phyloP scores from a whole-genome alignment of 2,888 invertebrate genomes.

The Priocnemis perturbator region DNA sequence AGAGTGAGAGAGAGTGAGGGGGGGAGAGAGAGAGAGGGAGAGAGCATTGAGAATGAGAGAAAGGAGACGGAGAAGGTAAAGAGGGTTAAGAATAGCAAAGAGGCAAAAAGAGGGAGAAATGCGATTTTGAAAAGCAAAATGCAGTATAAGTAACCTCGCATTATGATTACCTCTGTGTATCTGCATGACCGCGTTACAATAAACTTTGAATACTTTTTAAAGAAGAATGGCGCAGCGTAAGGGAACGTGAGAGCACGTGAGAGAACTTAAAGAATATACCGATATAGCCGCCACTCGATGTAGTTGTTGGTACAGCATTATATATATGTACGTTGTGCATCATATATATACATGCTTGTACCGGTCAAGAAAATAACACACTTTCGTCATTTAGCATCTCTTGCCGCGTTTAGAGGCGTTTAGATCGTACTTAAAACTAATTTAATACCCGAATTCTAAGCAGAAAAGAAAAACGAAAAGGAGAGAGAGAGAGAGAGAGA shows the following conservation, averaged over 20 bases:
- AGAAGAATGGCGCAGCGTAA: not conserved
- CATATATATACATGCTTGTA: not conserved
- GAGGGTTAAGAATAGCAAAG: not conserved
- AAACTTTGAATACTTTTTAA: constrained; percentile 35
- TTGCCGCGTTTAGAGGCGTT: constrained; percentile 29
- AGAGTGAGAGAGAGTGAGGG: constrained; percentile 15
- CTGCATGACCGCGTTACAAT: constrained; percentile 37
- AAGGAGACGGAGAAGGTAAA: not conserved
- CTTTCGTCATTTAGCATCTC: constrained; percentile 28
- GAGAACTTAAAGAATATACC: not conserved
- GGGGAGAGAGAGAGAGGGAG: not conserved
- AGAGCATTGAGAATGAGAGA: not conserved
- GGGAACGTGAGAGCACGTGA: not conserved
- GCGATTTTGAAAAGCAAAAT: constrained; percentile 19
- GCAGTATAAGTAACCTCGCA: constrained; percentile 51
- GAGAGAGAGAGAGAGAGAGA: constrained; percentile 11
- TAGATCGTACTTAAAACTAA: constrained; percentile 29
- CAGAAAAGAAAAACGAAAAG: not conserved
- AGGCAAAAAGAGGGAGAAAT: constrained; percentile 2
- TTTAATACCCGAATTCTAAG: not conserved
- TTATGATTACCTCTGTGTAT: constrained; percentile 57
- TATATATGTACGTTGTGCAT: not conserved
- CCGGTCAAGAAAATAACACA: constrained; percentile 1
- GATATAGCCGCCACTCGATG: constrained; percentile 28
- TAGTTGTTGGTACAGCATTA: constrained; percentile 21